These are phyloP conservation scores for Antheraea mylitta DNA, from an alignment of 1,140 invertebrate species.

Conservation along the genomic window DNA sequence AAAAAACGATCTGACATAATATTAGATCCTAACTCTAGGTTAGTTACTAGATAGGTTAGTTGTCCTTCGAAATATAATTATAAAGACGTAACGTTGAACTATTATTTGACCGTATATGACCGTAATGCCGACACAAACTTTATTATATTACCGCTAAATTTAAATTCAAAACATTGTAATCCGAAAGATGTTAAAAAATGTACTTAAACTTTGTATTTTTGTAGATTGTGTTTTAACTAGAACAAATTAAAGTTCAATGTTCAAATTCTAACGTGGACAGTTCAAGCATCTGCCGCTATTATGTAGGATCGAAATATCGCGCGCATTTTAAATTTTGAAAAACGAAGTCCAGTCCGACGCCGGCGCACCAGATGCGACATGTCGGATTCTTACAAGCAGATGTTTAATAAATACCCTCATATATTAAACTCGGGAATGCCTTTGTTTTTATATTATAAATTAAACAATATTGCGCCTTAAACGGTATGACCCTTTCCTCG, in stretches of 20 bases:
- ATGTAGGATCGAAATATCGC: constrained; percentile 48
- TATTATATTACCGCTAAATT: constrained; percentile 60
- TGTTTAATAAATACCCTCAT: constrained; percentile 73
- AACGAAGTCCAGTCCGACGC: constrained; percentile 48
- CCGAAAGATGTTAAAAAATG: constrained; percentile 19
- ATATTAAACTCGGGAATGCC: constrained; percentile 62
- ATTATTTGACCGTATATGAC: constrained; percentile 59
- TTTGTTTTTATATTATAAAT: constrained; percentile 53
- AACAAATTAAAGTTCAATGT: background rate
- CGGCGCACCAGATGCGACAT: constrained; percentile 71
- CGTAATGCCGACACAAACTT: constrained; percentile 57
- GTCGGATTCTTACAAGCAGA: constrained; percentile 72
- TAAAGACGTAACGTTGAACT: constrained; percentile 45
- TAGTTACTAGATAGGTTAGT: background rate
- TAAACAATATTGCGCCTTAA: constrained; percentile 60
- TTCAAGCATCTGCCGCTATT: constrained; percentile 66
- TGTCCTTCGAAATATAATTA: background rate
- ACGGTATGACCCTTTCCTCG: constrained; percentile 45
- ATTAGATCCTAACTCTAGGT: background rate
- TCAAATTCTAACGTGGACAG: background rate
- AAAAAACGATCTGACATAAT: background rate
- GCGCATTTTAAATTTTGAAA: constrained; percentile 71
- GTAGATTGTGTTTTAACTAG: constrained; percentile 20
- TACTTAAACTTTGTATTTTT: background rate
- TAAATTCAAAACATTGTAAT: constrained; percentile 70